Conservation (phyloP, 2,113 vertebrate species). For the Perccottus glenii region DNA sequence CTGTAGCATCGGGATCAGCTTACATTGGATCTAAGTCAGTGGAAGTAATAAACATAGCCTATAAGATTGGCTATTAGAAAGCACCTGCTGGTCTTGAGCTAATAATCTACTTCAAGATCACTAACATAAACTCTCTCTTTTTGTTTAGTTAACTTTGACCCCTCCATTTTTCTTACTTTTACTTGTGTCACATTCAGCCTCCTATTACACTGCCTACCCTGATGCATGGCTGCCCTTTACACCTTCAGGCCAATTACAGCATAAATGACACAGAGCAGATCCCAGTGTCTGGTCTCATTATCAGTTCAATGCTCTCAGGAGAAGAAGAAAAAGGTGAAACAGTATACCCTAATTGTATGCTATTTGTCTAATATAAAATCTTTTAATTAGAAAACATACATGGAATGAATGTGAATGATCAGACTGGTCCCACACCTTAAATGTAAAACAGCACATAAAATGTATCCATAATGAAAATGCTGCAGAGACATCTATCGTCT, state of each 20-base stretch:
- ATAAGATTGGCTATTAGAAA: no score
- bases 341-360: background rate
- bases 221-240: constrained; percentile 71
- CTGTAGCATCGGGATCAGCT: no score
- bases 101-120: no score
- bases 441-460: constrained; percentile 33
- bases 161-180: constrained; percentile 19
- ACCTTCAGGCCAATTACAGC: constrained; percentile 75
- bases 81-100: no score
- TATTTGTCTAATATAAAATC: constrained; percentile 24
- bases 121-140: constrained; percentile 8
- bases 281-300: constrained; percentile 67
- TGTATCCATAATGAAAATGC: constrained; percentile 43
- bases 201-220: constrained; percentile 49
- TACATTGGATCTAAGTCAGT: no score
- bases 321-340: background rate
- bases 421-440: background rate
- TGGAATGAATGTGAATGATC: constrained; percentile 21
- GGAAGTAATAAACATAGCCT: no score
- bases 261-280: constrained; percentile 68
- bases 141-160: constrained; percentile 6
- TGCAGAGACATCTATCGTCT: constrained; percentile 44
- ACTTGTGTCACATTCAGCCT: constrained; percentile 57
- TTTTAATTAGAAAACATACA: constrained; percentile 11
- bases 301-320: constrained; percentile 43